Evolutionary conservation across 2,797 vertebrate species (phyloP).

Genomic region (Chrysocyon brachyurus): DNA sequence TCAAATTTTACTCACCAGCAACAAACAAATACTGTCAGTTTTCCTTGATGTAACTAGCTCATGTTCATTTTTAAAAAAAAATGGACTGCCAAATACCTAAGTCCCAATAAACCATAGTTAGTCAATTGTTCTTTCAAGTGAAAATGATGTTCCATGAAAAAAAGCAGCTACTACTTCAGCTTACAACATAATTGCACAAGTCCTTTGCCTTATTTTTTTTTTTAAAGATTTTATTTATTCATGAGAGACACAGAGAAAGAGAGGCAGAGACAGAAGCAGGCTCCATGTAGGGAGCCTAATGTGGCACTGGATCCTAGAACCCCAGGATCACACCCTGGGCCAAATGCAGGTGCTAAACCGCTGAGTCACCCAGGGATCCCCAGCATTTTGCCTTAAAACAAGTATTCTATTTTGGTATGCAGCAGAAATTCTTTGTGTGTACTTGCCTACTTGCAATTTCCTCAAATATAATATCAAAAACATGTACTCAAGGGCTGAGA

Average conservation of each 20-base stretch:
- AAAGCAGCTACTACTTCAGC: background rate
- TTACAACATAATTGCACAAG: conserved; percentile 28
- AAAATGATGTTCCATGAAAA: conserved; percentile 5
- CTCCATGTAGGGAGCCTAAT: no score
- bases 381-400: conserved; percentile 9
- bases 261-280: no score
- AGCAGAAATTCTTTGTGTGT: conserved; percentile 27
- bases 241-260: no score
- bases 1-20: conserved; percentile 47
- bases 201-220: no score
- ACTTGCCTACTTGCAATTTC: background rate
- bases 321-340: no score
- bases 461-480: conserved; percentile 53
- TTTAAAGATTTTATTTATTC: no score
- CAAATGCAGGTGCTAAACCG: no score
- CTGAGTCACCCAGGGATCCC: no score
- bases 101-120: conserved; percentile 31
- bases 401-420: background rate
- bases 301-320: no score
- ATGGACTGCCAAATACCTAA: background rate
- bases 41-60: background rate
- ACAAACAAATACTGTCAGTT: conserved; percentile 26
- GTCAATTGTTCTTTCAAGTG: conserved; percentile 50
- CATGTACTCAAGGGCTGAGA: background rate
- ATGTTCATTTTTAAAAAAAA: background rate